A percentile compares a stretch with the other conserved stretches of the same genome.
Conservation (phyloP, 2,888 invertebrate species). For the Drosophila prolongata region DNA sequence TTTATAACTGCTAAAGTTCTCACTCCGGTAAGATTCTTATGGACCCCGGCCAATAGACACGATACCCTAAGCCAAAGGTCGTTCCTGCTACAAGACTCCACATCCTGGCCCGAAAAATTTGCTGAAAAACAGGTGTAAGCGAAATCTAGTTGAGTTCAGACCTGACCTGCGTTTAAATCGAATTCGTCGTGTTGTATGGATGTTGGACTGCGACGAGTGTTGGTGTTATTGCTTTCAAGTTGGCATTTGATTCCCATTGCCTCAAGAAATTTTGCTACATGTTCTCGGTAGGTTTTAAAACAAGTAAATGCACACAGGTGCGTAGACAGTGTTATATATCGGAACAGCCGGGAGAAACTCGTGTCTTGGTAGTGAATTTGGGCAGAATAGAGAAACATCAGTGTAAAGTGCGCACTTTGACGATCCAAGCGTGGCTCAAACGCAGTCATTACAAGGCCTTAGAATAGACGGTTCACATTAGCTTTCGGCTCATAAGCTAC, state of each 20-base stretch:
- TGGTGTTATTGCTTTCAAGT: slow-evolving; percentile 72
- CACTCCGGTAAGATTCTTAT: slow-evolving; percentile 48
- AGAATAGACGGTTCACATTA: neutral
- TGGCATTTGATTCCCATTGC: slow-evolving; percentile 81
- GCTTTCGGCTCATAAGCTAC: neutral
- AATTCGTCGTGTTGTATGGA: slow-evolving; percentile 38
- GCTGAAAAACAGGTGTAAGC: slow-evolving; percentile 69
- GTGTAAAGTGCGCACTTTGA: neutral
- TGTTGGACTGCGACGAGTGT: slow-evolving; percentile 50
- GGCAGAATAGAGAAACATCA: neutral
- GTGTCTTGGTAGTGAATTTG: slow-evolving; percentile 4
- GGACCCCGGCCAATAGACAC: neutral
- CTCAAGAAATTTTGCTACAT: slow-evolving; percentile 73
- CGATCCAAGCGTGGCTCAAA: neutral
- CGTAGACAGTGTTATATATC: slow-evolving; percentile 10
- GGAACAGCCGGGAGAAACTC: slow-evolving; percentile 1
- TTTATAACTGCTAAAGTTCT: slow-evolving; percentile 53
- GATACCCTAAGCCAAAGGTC: slow-evolving; percentile 4
- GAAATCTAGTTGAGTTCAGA: slow-evolving; percentile 54
- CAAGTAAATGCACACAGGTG: slow-evolving; percentile 25
- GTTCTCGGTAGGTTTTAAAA: slow-evolving; percentile 27
- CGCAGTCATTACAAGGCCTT: neutral
- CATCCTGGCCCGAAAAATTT: slow-evolving; percentile 6
- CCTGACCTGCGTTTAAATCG: slow-evolving; percentile 57
- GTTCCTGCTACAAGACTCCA: slow-evolving; percentile 8